These are phyloP conservation scores for Holocentrus rufus DNA, from an alignment of 2,797 vertebrate genomes.

Conservation along the genomic window DNA sequence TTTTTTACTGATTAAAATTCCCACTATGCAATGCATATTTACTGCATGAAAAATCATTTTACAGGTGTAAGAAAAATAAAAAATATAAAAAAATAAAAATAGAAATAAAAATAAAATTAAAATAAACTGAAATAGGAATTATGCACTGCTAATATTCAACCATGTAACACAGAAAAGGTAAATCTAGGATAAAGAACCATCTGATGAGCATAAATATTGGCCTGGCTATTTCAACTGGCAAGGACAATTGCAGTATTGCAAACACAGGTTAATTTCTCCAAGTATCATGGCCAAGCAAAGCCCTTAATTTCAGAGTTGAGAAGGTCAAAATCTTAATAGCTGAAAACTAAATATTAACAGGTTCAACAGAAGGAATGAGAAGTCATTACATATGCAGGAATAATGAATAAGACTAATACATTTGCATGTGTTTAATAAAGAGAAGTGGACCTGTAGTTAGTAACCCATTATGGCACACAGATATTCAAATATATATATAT, in stretches of 20 bases:
- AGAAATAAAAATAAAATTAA: too few relatives aligned
- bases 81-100: too few relatives aligned
- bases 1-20: too few relatives aligned
- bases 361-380: background rate
- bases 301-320: background rate
- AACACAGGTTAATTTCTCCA: background rate
- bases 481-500: background rate
- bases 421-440: background rate
- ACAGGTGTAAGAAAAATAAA: too few relatives aligned
- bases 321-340: constrained; percentile 15
- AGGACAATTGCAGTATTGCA: too few relatives aligned
- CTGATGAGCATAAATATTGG: background rate
- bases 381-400: background rate
- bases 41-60: too few relatives aligned
- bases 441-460: too few relatives aligned
- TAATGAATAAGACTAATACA: background rate
- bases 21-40: too few relatives aligned
- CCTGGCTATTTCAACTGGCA: background rate
- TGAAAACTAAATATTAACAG: background rate
- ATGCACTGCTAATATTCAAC: too few relatives aligned
- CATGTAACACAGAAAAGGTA: too few relatives aligned
- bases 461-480: background rate
- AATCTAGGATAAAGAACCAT: background rate
- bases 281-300: background rate
- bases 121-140: too few relatives aligned